phyloP scores from a whole-genome alignment of 1,140 invertebrate species.

The Drosophila parabipectinata region DNA sequence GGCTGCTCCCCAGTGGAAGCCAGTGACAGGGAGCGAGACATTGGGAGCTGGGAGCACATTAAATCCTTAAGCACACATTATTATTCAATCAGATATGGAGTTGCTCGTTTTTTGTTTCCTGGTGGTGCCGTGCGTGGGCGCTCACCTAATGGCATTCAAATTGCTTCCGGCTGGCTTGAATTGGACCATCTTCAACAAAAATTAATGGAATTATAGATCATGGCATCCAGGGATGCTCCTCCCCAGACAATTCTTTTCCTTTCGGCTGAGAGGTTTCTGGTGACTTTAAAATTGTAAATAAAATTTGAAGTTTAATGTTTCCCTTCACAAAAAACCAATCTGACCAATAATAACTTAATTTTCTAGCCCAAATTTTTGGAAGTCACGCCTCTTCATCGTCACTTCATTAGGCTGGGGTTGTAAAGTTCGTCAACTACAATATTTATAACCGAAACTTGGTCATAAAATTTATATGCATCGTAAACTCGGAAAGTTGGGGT shows the following conservation, averaged over 20 bases:
- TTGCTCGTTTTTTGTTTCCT: slow-evolving; percentile 52
- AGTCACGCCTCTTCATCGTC: slow-evolving; percentile 26
- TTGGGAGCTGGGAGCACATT: slow-evolving; percentile 60
- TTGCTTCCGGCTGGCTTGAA: slow-evolving; percentile 53
- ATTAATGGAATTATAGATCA: slow-evolving; percentile 58
- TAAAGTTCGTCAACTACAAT: slow-evolving; percentile 55
- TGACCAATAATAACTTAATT: not conserved
- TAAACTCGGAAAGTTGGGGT: slow-evolving; percentile 63
- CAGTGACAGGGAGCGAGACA: slow-evolving; percentile 29
- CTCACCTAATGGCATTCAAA: slow-evolving; percentile 65
- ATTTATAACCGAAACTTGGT: slow-evolving; percentile 73
- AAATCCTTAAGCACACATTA: slow-evolving; percentile 80
- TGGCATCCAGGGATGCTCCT: slow-evolving; percentile 1
- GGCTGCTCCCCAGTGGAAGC: slow-evolving; percentile 33
- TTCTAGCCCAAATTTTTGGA: not conserved
- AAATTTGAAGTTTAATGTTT: not conserved
- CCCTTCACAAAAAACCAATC: not conserved
- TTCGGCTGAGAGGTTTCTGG: not conserved
- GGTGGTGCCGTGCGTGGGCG: slow-evolving; percentile 24
- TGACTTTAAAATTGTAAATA: not conserved
- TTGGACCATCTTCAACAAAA: slow-evolving; percentile 46
- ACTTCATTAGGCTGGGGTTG: slow-evolving; percentile 36
- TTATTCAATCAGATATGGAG: slow-evolving; percentile 81
- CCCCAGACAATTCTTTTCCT: slow-evolving; percentile 11
- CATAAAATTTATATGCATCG: slow-evolving; percentile 74